Base-by-base conservation (phyloP, 2,888 invertebrate species). In the Formica aserva region DNA sequence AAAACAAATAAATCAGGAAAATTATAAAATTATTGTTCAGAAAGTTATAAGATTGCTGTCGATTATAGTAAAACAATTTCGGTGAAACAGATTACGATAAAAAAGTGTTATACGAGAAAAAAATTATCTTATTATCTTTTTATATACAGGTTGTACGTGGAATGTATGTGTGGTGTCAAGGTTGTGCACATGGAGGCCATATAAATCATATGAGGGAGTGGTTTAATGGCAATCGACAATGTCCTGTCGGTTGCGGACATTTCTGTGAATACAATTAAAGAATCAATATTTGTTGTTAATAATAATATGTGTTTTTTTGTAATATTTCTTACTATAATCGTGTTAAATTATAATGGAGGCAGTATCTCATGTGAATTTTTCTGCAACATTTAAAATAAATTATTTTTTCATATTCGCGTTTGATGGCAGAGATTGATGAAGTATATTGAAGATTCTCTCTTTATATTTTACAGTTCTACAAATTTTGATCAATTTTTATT, bases 171-270 rank as follows among this genome's bases (percentile, higher is more conserved):
- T 99, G 99, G 99, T 99, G 99, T 95, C 99, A 99, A 95, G 99
- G 98, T 62, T 99, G 99, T 95, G 97, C 98, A 6, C 99, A 99
- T 95, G 99, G 99, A 80, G 99, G 99, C 0, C 99, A 99, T 95
- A 95, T 99, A 82, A 96, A 96, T 57, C 99, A 99, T 95, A 96
- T 99, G 95, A 96, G 96, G 90, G 96, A 97, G 91, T 99, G 99
- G 98, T 97, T 98, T 94, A 94, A 95, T 62, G 95, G 95, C 75
- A 97, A 98, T 95, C 96, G 96, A 89, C 96, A 97, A 85, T 99
- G 99, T 95, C 99, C 99, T 0, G 97, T 98, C 71, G 98, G 98
- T 88, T 99, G 99, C 95, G 99, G 99, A 0, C 99, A 99, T 95
- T 95, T 96, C 84, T 99, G 98, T 95, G 97, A 97, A 94, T 97